Evolutionary conservation across 2,797 vertebrate species (phyloP), one percentile per base, ranked within the genome.

Genomic region (Glossophaga mutica): DNA sequence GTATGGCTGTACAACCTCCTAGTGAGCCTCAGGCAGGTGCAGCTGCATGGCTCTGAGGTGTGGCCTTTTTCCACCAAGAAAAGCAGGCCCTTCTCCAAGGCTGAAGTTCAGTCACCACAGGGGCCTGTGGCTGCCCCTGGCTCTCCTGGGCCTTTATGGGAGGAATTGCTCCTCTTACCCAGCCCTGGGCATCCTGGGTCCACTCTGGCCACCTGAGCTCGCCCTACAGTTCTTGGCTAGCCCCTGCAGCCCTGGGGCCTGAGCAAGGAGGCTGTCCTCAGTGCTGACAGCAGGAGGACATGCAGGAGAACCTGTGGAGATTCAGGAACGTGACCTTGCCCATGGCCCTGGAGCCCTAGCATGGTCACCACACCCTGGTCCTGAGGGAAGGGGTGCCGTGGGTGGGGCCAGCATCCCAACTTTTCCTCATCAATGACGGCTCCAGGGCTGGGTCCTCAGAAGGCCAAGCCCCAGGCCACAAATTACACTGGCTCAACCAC

Each of bases 31-130:
- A 21, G 48, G 18, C 6, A 39, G 50, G 50, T 55, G 50, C 37
- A 19, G 34, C 67, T 2, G 6, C 44, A 48, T 29, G 34, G 34
- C 34, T 26, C 22, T 0, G 0, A 18, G 8, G 9, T 5, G 6
- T 3, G 14, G 26, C 67, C 6, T 37, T 29, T 32, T 39, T 32
- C 67, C 37, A 12, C 44, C 4, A 9, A 50, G 11, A 29, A 7
- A 29, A 14, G 16, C 16, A 15, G 48, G 32, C 8, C 32, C 44
- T 71, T 29, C 48, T 21, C 39, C 57, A 22, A 62, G 79, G 79
- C 39, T 62, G 39, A 29, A 44, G 7, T 46, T 9, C 55, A 1
- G 24, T 42, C 32, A 29, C 74, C 9, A 18, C 74, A 14, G 46
- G 46, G 21, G 5, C n/a, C 48, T 24, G 21, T 78, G n/a, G 32